Evolutionary conservation across 1,140 invertebrate genomes (phyloP), one percentile per base, ranked within the genome.

Genomic region (Drosophila bifasciata): DNA sequence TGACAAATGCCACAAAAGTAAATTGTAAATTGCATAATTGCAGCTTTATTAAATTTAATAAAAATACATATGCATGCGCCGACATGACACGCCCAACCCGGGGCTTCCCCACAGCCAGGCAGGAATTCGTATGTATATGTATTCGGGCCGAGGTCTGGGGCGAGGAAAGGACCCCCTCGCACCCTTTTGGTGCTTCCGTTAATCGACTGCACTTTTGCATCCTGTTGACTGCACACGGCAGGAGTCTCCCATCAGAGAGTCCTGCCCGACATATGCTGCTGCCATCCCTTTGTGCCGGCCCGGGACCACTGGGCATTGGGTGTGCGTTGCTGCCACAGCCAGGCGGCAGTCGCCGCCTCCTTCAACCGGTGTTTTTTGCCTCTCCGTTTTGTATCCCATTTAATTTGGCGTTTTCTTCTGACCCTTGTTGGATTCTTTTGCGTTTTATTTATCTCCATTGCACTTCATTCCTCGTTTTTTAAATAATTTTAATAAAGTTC

Each of bases 21-120:
- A 71, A 49, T 49, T 49, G 48, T 16, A 49, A 49, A 71, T 71
- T 60, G 67, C 48, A 61, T 84, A 86, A 80, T 80, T 85, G 80
- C 81, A 85, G 75, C 73, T 85, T 85, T 86, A 86, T 85, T 66
- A 85, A 85, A 85, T 85, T 85, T 86, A 85, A 85, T 85, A 85
- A 86, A 85, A 76, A 76, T 74, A 73, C 61, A 74, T 66, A 58
- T 74, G 61, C 48, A 36, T 51, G 41, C n/a, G 49, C 23, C 51
- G 60, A 66, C 52, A 43, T 55, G 58, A 63, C 72, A 73, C 80
- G 72, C 71, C 80, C 71, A 57, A 57, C 15, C 16, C 11, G 21
- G 5, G 15, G 19, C 52, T 43, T 43, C 28, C 39, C 17, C 28
- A n/a, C 11, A 15, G 28, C 2, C 36, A 48, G 43, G 44, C 56